Evolutionary conservation across 2,797 vertebrate species (phyloP).

Genomic region (Peromyscus eremicus): DNA sequence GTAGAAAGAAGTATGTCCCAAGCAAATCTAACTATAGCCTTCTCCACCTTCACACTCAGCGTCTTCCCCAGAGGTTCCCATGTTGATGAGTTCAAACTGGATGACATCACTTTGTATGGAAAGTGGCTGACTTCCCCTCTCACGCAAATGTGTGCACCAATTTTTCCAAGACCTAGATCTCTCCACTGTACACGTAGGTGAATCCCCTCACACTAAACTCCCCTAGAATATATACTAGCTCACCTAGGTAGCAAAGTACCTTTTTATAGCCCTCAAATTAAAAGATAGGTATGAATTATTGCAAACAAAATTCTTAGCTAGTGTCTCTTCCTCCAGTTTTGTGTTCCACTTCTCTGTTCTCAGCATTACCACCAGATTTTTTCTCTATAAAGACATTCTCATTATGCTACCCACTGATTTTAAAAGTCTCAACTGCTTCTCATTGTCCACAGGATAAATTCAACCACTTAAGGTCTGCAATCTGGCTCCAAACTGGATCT

Average conservation of each 20-base stretch:
- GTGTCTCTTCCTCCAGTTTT: slow-evolving; percentile 12
- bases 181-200: neutral
- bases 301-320: slow-evolving; percentile 32
- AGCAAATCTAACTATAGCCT: neutral
- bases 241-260: neutral
- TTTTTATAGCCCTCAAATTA: slow-evolving; percentile 57
- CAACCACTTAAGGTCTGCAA: slow-evolving; percentile 25
- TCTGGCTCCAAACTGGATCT: slow-evolving; percentile 41
- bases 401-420: slow-evolving; percentile 67
- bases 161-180: neutral
- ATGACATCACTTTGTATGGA: neutral
- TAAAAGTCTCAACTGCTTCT: slow-evolving; percentile 51
- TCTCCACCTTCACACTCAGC: neutral
- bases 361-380: slow-evolving; percentile 37
- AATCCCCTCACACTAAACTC: neutral
- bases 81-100: neutral
- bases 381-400: slow-evolving; percentile 64
- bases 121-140: neutral
- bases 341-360: slow-evolving; percentile 2
- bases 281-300: slow-evolving; percentile 31
- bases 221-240: slow-evolving; percentile 28
- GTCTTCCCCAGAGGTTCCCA: neutral
- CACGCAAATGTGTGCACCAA: neutral
- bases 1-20: slow-evolving; percentile 38
- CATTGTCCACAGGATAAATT: slow-evolving; percentile 64